Base-by-base conservation (phyloP, 2,113 vertebrate genomes). In the Climacteris rufus region DNA sequence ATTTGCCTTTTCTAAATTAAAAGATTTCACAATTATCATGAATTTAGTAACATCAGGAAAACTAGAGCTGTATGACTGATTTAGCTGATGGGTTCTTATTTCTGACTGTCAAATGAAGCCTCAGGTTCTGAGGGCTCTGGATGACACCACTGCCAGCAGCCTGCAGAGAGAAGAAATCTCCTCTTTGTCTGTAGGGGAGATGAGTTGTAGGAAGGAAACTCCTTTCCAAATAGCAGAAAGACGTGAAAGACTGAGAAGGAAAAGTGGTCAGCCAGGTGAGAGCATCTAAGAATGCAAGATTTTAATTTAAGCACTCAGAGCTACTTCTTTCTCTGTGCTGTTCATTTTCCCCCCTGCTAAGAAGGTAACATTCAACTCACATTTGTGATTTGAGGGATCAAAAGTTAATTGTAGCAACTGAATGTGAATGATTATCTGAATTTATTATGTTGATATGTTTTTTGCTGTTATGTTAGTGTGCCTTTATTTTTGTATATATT, bases 271-370 rank as follows among this genome's bases (percentile, higher is more conserved):
- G 28, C 8, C 10, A 4, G 56, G 25, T 9, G 54, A 23, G 28
- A 44, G 40, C 6, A 37, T 37, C 28, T 11, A 52, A 81, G 33
- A 30, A 50, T 35, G 3, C 15, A 70, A 50, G 3, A 14, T 75
- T 53, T 77, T 50, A 8, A 71, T 75, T 5, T 59, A 52, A 68
- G 63, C 7, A 33, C 2, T 47, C 35, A 49, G 52, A 75, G 15
- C 4, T 79, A 2, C 19, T 90, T 57, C 14, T n/a, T 81, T 64
- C 24, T 22, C 13, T 39, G 4, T 18, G 13, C 31, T 6, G 1
- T 24, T 89, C 13, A 1, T 44, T 53, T n/a, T 8, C 1, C 3
- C 4, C 3, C 9, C 16, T 4, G 1, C 9, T 56, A 23, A 87
- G 17, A 75, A 4, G 5, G 5, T 27, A 49, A 42, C 53, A 56